These are phyloP conservation scores for Hoplodrina blanda DNA, from an alignment of 2,888 invertebrate species.

Conservation along the genomic window DNA sequence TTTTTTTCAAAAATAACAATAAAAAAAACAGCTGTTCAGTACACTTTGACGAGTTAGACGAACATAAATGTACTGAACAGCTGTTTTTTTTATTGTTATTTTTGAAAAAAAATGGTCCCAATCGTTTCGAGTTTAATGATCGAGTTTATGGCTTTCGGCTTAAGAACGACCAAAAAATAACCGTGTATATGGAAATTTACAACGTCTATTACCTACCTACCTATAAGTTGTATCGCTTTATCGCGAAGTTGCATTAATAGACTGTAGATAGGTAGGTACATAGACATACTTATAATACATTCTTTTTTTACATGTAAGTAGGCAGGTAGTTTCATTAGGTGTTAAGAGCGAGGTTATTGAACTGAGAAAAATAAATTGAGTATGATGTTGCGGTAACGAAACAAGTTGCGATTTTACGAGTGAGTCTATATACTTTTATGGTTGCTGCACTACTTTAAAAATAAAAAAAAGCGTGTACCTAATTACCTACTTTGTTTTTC, in stretches of 20 bases:
- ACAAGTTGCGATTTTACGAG: conserved; percentile 5
- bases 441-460: not conserved
- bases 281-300: not conserved
- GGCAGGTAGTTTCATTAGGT: conserved; percentile 15
- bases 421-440: not conserved
- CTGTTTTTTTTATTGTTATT: no score
- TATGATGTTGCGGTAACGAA: conserved; percentile 5
- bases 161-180: no score
- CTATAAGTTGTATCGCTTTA: conserved; percentile 1
- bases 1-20: no score
- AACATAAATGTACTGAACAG: no score
- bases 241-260: conserved; percentile 8
- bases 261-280: conserved; percentile 3
- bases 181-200: conserved; percentile 23
- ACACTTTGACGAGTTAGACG: no score
- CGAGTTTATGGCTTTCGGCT: no score
- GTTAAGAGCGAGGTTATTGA: conserved; percentile 32
- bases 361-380: conserved; percentile 10
- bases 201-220: conserved; percentile 14
- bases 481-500: not conserved
- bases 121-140: no score
- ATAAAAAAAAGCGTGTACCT: not conserved
- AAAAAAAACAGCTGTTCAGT: no score
- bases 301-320: not conserved
- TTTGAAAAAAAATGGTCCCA: no score